A percentile compares a stretch with the other conserved stretches of the same genome.
Conservation (phyloP, 2,113 vertebrate species). For the Oreocharis arfaki region DNA sequence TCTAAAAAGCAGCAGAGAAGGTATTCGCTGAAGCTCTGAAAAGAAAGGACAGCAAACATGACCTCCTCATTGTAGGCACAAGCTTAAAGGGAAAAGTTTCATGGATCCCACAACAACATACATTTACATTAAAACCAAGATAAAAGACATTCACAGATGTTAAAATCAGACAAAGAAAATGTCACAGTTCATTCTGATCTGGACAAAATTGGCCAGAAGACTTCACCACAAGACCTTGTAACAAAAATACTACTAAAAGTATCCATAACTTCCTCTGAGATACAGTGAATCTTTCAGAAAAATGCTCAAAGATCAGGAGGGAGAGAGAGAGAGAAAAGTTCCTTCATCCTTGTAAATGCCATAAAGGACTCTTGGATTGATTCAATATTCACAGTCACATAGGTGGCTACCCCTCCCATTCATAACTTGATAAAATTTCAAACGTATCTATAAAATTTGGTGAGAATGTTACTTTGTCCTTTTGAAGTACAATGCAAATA, state of each 20-base stretch:
- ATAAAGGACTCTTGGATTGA: background rate
- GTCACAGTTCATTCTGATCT: background rate
- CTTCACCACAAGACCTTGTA: background rate
- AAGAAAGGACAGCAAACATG: background rate
- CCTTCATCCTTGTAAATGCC: background rate
- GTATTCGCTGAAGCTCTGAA: background rate
- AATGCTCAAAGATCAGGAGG: background rate
- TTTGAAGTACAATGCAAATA: background rate
- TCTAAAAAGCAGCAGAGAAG: background rate
- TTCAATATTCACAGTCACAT: accelerated
- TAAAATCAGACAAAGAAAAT: background rate
- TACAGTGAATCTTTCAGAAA: background rate
- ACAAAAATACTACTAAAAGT: background rate
- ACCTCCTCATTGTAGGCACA: background rate
- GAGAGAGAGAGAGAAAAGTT: background rate
- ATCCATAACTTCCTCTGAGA: background rate
- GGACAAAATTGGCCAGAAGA: background rate
- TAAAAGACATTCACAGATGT: background rate
- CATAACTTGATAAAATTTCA: background rate
- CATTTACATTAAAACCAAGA: background rate
- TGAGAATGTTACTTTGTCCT: background rate
- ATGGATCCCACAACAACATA: background rate
- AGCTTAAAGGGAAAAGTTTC: background rate
- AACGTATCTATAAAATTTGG: background rate
- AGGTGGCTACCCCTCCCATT: background rate